Percentiles rank a stretch among this genome's conserved stretches.
Conservation (phyloP, 1,140 invertebrate species). For the Cardiocondyla obscurior region DNA sequence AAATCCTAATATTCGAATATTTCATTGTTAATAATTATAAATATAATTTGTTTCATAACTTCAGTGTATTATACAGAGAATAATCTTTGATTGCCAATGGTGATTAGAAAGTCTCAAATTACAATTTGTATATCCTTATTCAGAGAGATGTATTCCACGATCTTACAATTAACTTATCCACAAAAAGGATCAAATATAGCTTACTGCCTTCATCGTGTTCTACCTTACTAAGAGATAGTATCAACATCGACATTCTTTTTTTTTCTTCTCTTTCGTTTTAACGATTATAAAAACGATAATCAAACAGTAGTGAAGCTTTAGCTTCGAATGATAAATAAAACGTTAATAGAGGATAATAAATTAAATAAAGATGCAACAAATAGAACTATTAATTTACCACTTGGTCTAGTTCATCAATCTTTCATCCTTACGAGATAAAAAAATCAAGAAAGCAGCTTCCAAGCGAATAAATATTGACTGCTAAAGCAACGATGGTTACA, state of each 20-base stretch:
- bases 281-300: constrained; percentile 58
- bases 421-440: constrained; percentile 8
- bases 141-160: constrained; percentile 48
- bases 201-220: constrained; percentile 7
- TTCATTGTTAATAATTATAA: constrained; percentile 77
- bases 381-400: constrained; percentile 41
- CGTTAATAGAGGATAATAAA: constrained; percentile 19
- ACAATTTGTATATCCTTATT: constrained; percentile 29
- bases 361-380: constrained; percentile 42
- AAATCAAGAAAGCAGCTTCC: constrained; percentile 33
- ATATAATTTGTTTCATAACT: constrained; percentile 79
- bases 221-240: constrained; percentile 27
- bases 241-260: neutral
- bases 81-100: constrained; percentile 64
- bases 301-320: constrained; percentile 17
- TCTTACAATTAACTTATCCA: constrained; percentile 46
- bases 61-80: constrained; percentile 76
- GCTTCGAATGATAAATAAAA: constrained; percentile 47
- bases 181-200: constrained; percentile 27
- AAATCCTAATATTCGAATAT: constrained; percentile 61
- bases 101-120: constrained; percentile 40
- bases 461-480: neutral
- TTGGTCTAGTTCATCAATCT: constrained; percentile 44
- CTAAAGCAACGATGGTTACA: constrained; percentile 1
- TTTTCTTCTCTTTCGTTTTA: constrained; percentile 11